phyloP scores from a whole-genome alignment of 2,113 vertebrate genomes.

The Petroica traversi region DNA sequence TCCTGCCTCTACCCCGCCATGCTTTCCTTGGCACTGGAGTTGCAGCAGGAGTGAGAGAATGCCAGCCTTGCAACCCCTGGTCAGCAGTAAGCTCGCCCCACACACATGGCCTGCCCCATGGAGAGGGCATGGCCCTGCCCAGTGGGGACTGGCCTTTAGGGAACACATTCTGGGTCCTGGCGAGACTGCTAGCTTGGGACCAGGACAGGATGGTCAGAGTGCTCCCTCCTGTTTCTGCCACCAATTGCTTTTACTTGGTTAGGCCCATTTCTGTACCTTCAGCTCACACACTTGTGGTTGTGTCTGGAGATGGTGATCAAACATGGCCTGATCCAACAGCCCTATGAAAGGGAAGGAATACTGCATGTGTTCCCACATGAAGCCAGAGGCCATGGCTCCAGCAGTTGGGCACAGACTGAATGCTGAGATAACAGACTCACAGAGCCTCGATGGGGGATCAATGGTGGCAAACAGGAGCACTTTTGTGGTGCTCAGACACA shows the following conservation, averaged over 20 bases:
- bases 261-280: neutral
- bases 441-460: fast-evolving
- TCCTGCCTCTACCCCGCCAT: neutral
- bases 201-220: neutral
- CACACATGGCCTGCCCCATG: fast-evolving
- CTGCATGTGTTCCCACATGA: fast-evolving
- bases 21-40: neutral
- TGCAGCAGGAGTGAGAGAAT: neutral
- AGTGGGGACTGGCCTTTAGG: fast-evolving
- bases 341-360: neutral
- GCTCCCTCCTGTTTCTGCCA: neutral
- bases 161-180: neutral
- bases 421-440: neutral
- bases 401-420: neutral
- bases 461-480: fast-evolving
- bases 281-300: fast-evolving
- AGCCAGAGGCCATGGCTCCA: neutral
- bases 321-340: neutral
- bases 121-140: fast-evolving
- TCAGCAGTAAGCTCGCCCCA: neutral
- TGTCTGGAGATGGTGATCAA: neutral
- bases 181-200: neutral
- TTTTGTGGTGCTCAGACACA: fast-evolving
- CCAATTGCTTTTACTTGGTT: neutral
- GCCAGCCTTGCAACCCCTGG: neutral